phyloP scores from a whole-genome alignment of 2,888 invertebrate genomes.

The Phyto melanocephala region DNA sequence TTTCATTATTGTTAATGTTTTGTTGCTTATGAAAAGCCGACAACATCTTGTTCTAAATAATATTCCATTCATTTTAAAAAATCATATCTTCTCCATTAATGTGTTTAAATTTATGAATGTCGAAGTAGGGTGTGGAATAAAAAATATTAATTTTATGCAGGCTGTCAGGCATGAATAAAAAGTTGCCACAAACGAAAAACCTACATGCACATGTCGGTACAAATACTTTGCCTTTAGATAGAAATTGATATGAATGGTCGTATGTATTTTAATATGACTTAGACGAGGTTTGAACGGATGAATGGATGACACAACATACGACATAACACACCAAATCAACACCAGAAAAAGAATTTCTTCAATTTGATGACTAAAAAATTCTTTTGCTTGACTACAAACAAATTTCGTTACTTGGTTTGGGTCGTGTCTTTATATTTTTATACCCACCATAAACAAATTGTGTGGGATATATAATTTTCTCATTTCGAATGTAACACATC shows the following conservation, averaged over 20 bases:
- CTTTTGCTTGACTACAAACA: background rate
- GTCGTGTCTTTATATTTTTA: background rate
- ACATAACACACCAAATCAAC: background rate
- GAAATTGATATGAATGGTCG: background rate
- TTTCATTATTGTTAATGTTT: background rate
- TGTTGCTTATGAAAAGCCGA: background rate
- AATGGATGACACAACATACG: slow-evolving; percentile 33
- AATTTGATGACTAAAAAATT: background rate
- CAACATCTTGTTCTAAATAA: background rate
- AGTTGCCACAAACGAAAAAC: background rate
- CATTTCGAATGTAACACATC: no score
- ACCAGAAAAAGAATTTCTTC: background rate
- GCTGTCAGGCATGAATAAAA: background rate
- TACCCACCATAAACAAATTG: no score
- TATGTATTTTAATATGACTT: no score
- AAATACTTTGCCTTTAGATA: background rate
- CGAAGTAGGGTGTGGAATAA: background rate
- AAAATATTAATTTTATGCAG: slow-evolving; percentile 13
- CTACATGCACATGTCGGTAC: background rate
- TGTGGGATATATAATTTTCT: no score
- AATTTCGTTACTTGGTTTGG: background rate
- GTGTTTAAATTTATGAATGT: background rate
- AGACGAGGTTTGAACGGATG: background rate
- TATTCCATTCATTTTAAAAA: background rate
- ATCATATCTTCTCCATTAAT: background rate